A percentile compares a stretch with the other conserved stretches of the same genome.
These are phyloP conservation scores for Phylloscopus trochiloides DNA, from an alignment of 2,113 vertebrate genomes.

Conservation along the genomic window DNA sequence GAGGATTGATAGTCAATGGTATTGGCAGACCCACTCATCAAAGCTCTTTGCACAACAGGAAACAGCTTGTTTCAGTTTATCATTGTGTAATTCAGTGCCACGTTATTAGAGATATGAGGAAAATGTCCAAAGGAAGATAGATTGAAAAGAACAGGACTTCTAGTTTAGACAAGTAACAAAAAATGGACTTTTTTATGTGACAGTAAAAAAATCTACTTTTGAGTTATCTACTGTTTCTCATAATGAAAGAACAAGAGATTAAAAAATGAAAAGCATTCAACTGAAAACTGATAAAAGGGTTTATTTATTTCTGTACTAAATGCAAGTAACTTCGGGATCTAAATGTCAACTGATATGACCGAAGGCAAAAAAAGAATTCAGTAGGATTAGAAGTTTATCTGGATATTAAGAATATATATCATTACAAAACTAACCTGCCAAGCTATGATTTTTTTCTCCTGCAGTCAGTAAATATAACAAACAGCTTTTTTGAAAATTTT, in stretches of 20 bases:
- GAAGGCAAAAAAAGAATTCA: neutral
- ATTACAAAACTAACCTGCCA: neutral
- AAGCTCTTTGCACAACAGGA: conserved; percentile 16
- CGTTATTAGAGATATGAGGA: neutral
- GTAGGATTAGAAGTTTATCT: conserved; percentile 26
- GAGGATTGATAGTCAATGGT: neutral
- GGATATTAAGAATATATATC: neutral
- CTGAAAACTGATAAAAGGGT: conserved; percentile 26
- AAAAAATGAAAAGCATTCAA: conserved; percentile 5
- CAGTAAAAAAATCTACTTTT: neutral
- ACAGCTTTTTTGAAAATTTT: neutral
- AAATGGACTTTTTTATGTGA: neutral
- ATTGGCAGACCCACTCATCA: neutral
- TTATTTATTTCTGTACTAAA: conserved; percentile 24
- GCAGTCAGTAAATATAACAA: neutral
- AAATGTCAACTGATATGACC: conserved; percentile 15
- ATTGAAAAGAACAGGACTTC: neutral
- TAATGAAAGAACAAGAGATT: conserved; percentile 30
- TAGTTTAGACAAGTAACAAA: neutral
- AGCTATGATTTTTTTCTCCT: neutral
- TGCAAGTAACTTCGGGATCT: neutral
- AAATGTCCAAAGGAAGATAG: conserved; percentile 4
- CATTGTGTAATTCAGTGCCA: neutral
- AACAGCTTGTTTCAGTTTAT: neutral
- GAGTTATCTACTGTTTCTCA: neutral